Conservation (phyloP, 2,888 invertebrate genomes). For the Coelopa pilipes region DNA sequence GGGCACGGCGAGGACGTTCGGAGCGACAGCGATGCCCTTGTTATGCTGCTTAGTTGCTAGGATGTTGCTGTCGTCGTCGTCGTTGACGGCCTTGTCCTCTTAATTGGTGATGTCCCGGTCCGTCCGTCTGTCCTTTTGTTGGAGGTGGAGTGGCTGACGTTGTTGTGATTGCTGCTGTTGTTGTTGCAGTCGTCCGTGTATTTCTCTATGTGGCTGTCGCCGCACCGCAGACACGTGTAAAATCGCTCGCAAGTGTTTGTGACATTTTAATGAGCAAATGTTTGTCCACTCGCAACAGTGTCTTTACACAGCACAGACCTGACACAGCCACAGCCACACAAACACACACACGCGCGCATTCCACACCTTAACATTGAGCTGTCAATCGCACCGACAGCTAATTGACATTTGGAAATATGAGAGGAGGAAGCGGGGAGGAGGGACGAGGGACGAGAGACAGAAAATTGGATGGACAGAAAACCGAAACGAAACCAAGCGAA, state of each 20-base stretch:
- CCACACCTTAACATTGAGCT: conserved; percentile 21
- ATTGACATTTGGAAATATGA: conserved; percentile 21
- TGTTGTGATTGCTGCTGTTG: conserved; percentile 9
- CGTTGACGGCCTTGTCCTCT: no score
- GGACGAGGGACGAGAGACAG: no score
- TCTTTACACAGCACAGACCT: not conserved
- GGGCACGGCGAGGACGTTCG: not conserved
- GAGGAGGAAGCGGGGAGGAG: no score
- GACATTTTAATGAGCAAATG: conserved; percentile 37
- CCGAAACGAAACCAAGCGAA: not conserved
- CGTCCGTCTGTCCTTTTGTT: not conserved
- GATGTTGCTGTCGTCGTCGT: conserved; percentile 8
- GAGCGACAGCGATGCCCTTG: not conserved
- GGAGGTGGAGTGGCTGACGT: not conserved
- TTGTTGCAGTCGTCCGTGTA: conserved; percentile 14
- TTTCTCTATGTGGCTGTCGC: not conserved
- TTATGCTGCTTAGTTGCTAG: not conserved
- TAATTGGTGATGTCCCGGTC: no score
- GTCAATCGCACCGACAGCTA: conserved; percentile 31
- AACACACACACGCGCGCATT: not conserved
- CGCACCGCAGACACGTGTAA: conserved; percentile 8
- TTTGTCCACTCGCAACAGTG: conserved; percentile 18
- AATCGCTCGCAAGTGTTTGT: conserved; percentile 27
- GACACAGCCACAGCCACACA: conserved; percentile 1
- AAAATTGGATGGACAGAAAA: not conserved